Conservation (phyloP, 2,888 invertebrate species). For the Apoda limacodes region DNA sequence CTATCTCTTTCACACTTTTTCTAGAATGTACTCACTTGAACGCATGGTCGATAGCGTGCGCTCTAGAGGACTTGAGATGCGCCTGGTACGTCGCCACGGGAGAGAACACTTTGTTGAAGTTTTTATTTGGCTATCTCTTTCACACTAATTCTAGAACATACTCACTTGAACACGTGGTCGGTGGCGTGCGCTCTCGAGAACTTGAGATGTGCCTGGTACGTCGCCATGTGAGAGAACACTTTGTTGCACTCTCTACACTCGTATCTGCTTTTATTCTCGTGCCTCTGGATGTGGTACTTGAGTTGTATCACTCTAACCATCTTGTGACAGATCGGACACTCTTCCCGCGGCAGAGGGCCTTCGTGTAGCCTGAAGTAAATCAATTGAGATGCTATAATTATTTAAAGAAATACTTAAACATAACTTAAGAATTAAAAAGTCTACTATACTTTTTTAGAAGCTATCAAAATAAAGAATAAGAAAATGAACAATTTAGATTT, state of each 20-base stretch:
- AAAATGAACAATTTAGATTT: no score
- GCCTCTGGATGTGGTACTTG: constrained; percentile 52
- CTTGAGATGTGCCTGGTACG: constrained; percentile 54
- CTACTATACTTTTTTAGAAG: no score
- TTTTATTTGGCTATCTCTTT: no score
- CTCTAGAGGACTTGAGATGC: constrained; percentile 50
- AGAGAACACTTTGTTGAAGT: constrained; percentile 51
- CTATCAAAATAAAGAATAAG: no score
- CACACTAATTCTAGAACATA: no score
- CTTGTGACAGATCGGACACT: constrained; percentile 53
- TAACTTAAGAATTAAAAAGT: no score
- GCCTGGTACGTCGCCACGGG: constrained; percentile 54
- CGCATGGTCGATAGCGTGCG: constrained; percentile 34
- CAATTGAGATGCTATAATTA: background rate
- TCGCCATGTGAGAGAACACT: constrained; percentile 49
- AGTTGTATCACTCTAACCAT: constrained; percentile 50
- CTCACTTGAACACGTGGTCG: constrained; percentile 52
- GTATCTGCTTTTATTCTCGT: constrained; percentile 38
- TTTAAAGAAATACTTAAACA: no score
- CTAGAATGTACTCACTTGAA: constrained; percentile 2
- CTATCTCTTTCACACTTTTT: no score
- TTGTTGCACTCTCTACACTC: constrained; percentile 51
- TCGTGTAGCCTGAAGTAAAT: constrained; percentile 45
- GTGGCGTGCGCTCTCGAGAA: constrained; percentile 52
- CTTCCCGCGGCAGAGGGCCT: constrained; percentile 44